Base-by-base conservation (phyloP, 2,888 invertebrate genomes). In the Cheilosia urbana region DNA sequence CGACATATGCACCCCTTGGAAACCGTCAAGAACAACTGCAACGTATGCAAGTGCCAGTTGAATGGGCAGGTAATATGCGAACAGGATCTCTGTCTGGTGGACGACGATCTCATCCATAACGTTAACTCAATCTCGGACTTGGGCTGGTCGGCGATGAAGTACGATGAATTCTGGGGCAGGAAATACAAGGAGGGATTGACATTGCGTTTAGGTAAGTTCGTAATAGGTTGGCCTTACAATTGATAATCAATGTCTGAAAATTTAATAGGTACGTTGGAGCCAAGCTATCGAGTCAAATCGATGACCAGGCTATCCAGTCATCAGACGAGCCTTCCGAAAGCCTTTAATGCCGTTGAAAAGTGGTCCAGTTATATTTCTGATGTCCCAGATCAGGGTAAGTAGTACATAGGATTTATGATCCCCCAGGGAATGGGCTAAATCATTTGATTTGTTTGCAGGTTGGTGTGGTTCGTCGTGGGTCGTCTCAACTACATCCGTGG, bases 391-490 rank as follows among this genome's bases (percentile, higher is more conserved):
- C 96, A 96, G 92, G 95, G 95, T 84, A 95, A 95, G 95, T 40
- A 57, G 37, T 19, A n/a, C 17, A 62, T 19, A 40, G 13, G 1
- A 66, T 65, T 47, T 11, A 2, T 27, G 51, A 34, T 9, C 30
- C 30, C 15, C 15, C 7, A 2, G 60, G 1, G 4, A 53, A 17
- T 7, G 68, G 24, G n/a, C 19, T 47, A 17, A 51, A 65, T 40
- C 0, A 17, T 2, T 2, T 49, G 2, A 5, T 55, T 1, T 42
- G 2, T 42, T 73, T 17, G 19, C 5, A 89, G 95, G 94, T 21
- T 94, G 95, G 93, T 92, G 98, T 90, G 98, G 96, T 0, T 95
- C 98, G 0, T 98, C 98, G 2, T 99, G 98, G 98, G 98, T 98
- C 0, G 94, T 98, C 30, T 96, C 97, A 0, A 96, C 98, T 0